A percentile compares a stretch with the other conserved stretches of the same genome.
These are phyloP conservation scores for Eledona agricola DNA, from an alignment of 2,888 invertebrate genomes.

Conservation along the genomic window DNA sequence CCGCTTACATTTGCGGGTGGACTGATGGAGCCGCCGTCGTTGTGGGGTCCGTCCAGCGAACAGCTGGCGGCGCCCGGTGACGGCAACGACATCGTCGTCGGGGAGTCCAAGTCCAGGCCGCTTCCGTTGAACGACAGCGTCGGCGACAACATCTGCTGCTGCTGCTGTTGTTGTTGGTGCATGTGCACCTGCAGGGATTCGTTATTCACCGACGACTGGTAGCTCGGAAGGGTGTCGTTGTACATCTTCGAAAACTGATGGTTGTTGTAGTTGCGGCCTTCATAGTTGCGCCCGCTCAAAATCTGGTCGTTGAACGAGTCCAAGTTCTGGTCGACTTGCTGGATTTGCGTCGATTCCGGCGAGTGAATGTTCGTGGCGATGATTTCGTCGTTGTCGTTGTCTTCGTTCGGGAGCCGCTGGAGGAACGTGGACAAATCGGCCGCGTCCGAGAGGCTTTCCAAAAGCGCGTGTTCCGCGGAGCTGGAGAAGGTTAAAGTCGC, in stretches of 20 bases:
- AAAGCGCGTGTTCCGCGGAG: conserved; percentile 77
- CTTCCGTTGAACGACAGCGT: conserved; percentile 73
- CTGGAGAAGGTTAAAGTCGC: conserved; percentile 83
- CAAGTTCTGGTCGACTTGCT: conserved; percentile 67
- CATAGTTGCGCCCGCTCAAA: conserved; percentile 61
- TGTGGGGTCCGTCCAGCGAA: conserved; percentile 72
- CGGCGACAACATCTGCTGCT: conserved; percentile 60
- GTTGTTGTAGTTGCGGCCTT: conserved; percentile 53
- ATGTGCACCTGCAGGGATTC: conserved; percentile 70
- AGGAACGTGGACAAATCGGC: conserved; percentile 81
- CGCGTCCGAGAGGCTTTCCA: conserved; percentile 79
- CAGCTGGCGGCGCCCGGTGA: conserved; percentile 79
- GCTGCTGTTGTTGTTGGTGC: conserved; percentile 66
- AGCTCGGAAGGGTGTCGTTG: conserved; percentile 60
- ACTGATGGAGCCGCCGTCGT: conserved; percentile 69
- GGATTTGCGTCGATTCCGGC: conserved; percentile 70
- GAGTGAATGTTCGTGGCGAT: conserved; percentile 74
- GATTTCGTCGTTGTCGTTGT: conserved; percentile 71
- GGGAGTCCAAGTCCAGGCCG: conserved; percentile 74
- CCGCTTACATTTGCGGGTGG: conserved; percentile 76
- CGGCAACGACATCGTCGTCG: conserved; percentile 78
- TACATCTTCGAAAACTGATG: conserved; percentile 61
- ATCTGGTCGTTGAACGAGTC: conserved; percentile 82
- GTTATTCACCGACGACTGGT: conserved; percentile 56
- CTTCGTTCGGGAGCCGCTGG: conserved; percentile 71